Percentiles rank a stretch among this genome's conserved stretches.
These are phyloP conservation scores for Peromyscus maniculatus DNA, from an alignment of 2,113 vertebrate species.

Conservation along the genomic window DNA sequence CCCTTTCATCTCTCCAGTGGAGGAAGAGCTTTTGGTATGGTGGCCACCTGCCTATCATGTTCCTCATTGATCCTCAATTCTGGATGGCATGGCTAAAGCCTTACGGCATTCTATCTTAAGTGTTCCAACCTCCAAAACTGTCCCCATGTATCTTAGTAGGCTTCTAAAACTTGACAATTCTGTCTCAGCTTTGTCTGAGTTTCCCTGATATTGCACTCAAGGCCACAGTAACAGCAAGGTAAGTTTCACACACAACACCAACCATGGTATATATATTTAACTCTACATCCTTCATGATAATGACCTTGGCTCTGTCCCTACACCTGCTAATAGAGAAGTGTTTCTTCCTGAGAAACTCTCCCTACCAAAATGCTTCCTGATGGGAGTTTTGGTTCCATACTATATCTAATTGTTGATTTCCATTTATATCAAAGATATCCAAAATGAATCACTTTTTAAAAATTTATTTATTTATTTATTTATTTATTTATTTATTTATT, in stretches of 20 bases:
- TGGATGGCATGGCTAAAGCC: background rate
- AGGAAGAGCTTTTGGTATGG: accelerated
- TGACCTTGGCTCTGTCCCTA: background rate
- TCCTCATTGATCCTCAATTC: background rate
- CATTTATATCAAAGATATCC: background rate
- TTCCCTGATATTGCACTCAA: background rate
- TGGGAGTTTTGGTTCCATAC: background rate
- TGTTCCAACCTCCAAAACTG: background rate
- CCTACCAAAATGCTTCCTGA: background rate
- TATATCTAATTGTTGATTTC: background rate
- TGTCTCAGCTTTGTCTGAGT: background rate
- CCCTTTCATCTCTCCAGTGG: background rate
- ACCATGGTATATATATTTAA: background rate
- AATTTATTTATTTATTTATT: too few relatives aligned
- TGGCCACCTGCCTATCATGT: too few relatives aligned
- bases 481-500: too few relatives aligned
- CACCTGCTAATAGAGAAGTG: background rate
- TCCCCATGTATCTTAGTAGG: background rate
- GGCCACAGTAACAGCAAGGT: too few relatives aligned
- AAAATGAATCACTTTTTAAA: background rate
- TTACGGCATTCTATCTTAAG: background rate
- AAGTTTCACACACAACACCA: background rate
- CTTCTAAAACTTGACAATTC: background rate
- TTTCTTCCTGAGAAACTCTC: background rate
- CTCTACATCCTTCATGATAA: background rate